These are phyloP conservation scores for Ooceraea biroi DNA, from an alignment of 1,140 invertebrate genomes.

Conservation along the genomic window DNA sequence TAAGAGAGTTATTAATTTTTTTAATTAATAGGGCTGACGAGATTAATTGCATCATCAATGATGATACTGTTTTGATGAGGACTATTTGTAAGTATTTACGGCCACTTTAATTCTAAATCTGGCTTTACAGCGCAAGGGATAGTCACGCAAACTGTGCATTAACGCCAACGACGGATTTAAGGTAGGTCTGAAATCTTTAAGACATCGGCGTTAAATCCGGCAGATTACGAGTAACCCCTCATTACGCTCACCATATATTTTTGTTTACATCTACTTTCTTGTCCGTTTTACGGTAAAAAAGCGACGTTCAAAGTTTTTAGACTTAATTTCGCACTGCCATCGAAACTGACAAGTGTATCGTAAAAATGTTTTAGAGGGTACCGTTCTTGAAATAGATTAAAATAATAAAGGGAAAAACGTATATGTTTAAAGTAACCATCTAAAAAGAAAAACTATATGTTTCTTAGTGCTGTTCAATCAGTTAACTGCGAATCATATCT, in stretches of 20 bases:
- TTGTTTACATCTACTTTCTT: constrained; percentile 2
- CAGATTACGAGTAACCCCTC: constrained; percentile 18
- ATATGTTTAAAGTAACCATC: constrained; percentile 20
- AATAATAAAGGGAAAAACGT: constrained; percentile 1
- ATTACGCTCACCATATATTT: constrained; percentile 41
- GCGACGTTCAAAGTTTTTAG: constrained; percentile 8
- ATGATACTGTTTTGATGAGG: not conserved
- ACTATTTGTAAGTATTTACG: constrained; percentile 29
- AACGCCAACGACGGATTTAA: constrained; percentile 42
- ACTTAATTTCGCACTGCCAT: constrained; percentile 12
- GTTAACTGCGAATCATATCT: not conserved
- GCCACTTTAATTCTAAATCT: constrained; percentile 19
- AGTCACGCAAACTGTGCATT: constrained; percentile 37
- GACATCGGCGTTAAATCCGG: constrained; percentile 28
- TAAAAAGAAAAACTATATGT: not conserved
- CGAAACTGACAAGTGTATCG: not conserved
- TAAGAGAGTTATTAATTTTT: constrained; percentile 24
- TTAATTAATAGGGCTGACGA: not conserved
- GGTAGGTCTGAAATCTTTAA: constrained; percentile 34
- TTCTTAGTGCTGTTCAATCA: constrained; percentile 6
- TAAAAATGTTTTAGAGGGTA: not conserved
- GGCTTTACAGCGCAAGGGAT: not conserved
- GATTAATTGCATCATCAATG: not conserved
- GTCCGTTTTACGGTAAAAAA: not conserved
- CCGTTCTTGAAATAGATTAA: not conserved